phyloP scores from a whole-genome alignment of 2,113 vertebrate genomes.

The Diglossa brunneiventris region DNA sequence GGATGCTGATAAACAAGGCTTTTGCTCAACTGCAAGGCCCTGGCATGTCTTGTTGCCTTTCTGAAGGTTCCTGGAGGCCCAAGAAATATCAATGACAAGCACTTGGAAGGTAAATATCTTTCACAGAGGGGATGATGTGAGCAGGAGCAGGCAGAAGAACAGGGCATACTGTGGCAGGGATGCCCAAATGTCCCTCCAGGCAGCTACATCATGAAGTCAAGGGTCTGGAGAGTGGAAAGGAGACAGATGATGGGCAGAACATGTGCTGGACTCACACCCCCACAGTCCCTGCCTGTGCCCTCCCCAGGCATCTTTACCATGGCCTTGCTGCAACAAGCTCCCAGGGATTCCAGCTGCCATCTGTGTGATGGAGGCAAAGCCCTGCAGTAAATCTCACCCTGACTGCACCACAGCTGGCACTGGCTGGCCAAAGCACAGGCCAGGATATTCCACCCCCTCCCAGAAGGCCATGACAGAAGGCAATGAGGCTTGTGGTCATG shows the following conservation, averaged over 20 bases:
- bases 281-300: fast-evolving
- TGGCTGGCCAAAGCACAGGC: too few relatives aligned
- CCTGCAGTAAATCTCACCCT: neutral
- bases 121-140: neutral
- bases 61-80: neutral
- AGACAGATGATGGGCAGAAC: neutral
- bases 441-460: too few relatives aligned
- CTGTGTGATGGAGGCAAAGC: neutral
- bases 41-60: neutral
- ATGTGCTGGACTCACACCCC: neutral
- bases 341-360: neutral
- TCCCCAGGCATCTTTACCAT: neutral
- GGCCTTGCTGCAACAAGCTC: neutral
- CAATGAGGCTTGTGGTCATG: too few relatives aligned
- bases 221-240: neutral
- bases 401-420: neutral
- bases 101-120: neutral
- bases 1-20: neutral
- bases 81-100: neutral
- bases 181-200: neutral
- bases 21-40: neutral
- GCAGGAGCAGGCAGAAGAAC: neutral
- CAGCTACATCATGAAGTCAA: neutral
- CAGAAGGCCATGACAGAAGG: too few relatives aligned
- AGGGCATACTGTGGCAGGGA: neutral